Evolutionary conservation across 2,888 invertebrate species (phyloP), one percentile per base, ranked within the genome.

Genomic region (Cephus runcator): DNA sequence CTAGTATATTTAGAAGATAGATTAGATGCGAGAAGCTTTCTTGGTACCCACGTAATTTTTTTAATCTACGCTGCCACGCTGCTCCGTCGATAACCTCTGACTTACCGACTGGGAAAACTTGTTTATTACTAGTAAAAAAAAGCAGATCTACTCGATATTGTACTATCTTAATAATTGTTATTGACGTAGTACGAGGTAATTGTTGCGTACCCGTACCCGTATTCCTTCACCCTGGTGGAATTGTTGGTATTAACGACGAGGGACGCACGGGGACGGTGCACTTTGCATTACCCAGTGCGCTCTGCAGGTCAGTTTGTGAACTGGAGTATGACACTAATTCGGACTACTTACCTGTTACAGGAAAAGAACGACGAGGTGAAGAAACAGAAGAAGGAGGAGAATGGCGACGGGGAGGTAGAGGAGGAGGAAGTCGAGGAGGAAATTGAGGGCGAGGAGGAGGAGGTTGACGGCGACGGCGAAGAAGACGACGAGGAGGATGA

Each of bases 351-450:
- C 56, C 23, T 71, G 33, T 71, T 71, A 71, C 79, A 96, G 95
- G 96, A 96, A 84, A 96, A 96, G 92, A 93, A 93, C 84, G 95
- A 95, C 79, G 96, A 96, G 81, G 94, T 94, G 84, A 96, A 96
- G 93, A 96, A 96, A 92, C 94, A 95, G 92, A 95, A 95, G 93
- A 96, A 95, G 92, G 96, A 96, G 89, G 96, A 96, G 90, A 96
- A 96, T 88, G 96, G 95, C 56, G 95, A 94, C 78, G 95, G 94
- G 35, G 94, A 94, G 80, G 93, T 93, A 82, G 93, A 93, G 12
- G 94, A 93, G 34, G 93, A 93, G 73, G 93, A 92, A 30, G 92
- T 93, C 81, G 93, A 93, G 80, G 93, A 95, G 85, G 95, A 95
- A 75, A 95, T 95, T 79, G 95, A 95, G 79, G 94, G 94, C 81